phyloP scores from a whole-genome alignment of 2,888 invertebrate species.

The Schizaphis graminum region DNA sequence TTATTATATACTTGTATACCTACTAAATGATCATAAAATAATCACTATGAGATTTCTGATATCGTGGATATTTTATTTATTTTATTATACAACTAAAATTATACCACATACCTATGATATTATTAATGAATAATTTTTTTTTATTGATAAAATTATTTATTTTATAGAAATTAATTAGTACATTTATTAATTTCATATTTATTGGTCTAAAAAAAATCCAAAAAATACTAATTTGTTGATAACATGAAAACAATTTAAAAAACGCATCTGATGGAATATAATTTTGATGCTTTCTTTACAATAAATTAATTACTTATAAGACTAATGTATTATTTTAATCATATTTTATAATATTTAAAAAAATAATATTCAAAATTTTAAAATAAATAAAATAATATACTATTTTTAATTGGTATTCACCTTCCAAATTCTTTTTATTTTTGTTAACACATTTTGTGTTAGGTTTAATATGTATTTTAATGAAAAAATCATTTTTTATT shows the following conservation, averaged over 20 bases:
- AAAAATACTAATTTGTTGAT: not conserved
- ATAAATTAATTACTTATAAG: not conserved
- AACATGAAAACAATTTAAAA: not conserved
- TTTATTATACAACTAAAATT: not conserved
- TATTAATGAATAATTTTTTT: too few species aligned
- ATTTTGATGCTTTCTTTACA: not conserved
- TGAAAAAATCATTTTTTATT: not conserved
- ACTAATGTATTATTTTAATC: not conserved
- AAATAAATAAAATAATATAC: not conserved
- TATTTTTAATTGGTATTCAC: not conserved
- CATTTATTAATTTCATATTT: not conserved
- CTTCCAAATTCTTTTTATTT: not conserved
- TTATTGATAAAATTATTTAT: not conserved
- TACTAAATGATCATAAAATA: not conserved
- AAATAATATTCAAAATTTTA: not conserved
- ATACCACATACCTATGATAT: not conserved
- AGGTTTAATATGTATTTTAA: not conserved
- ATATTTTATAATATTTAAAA: not conserved
- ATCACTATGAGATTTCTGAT: not conserved
- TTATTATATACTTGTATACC: not conserved
- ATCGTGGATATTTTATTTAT: not conserved
- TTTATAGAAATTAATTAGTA: not conserved
- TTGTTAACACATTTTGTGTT: not conserved
- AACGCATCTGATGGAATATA: not conserved
- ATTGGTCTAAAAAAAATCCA: not conserved